Percentiles rank a stretch among this genome's conserved stretches.
Conservation (phyloP, 2,888 invertebrate genomes). For the Ormyrus labotus region DNA sequence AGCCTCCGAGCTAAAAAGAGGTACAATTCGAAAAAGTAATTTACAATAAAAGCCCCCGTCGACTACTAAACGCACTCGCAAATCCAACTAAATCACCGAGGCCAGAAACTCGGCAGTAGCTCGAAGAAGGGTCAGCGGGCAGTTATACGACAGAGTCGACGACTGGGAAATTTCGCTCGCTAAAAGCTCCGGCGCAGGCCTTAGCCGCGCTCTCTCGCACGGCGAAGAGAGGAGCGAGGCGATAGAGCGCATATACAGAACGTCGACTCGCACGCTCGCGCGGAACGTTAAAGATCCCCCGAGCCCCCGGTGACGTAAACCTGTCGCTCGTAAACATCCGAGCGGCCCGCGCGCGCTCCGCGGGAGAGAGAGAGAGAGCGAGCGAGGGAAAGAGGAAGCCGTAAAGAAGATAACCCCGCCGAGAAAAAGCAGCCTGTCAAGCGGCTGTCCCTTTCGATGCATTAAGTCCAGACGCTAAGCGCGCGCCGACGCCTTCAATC, state of each 20-base stretch:
- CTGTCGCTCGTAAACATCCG: constrained; percentile 51
- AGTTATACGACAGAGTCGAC: too few species aligned
- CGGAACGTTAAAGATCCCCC: constrained; percentile 25
- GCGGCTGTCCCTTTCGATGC: constrained; percentile 18
- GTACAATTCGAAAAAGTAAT: too few species aligned
- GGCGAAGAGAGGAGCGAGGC: background rate
- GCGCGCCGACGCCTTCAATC: too few species aligned
- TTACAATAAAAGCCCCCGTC: too few species aligned
- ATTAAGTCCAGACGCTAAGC: constrained; percentile 1
- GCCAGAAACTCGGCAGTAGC: too few species aligned
- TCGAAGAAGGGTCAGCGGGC: too few species aligned
- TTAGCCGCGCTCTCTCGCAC: background rate
- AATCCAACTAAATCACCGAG: too few species aligned
- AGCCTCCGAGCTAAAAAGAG: too few species aligned
- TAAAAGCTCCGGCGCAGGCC: too few species aligned
- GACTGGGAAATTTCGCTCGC: too few species aligned
- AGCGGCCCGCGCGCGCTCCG: background rate
- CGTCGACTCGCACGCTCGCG: background rate
- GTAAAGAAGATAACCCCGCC: constrained; percentile 16
- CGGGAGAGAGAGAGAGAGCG: background rate
- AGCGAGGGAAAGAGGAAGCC: constrained; percentile 36
- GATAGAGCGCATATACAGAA: background rate
- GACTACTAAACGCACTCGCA: too few species aligned
- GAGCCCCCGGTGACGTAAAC: constrained; percentile 40
- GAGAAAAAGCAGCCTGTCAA: constrained; percentile 2